These are phyloP conservation scores for Hetaerina titia DNA, from an alignment of 2,888 invertebrate species.

Conservation along the genomic window DNA sequence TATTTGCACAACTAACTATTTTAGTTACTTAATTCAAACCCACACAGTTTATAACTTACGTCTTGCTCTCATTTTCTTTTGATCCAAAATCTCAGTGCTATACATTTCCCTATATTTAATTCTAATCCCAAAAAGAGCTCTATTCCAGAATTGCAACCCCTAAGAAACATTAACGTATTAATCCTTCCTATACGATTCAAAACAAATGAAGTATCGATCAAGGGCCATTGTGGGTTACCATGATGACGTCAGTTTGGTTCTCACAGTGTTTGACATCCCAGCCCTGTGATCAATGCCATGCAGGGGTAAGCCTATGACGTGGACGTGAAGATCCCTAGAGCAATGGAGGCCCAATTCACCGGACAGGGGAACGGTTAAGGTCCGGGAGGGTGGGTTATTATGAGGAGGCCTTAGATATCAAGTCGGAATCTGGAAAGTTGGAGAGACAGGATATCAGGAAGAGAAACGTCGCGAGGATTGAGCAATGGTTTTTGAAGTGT, in stretches of 20 bases:
- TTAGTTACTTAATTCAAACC: no score
- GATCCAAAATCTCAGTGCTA: no score
- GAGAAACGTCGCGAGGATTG: background rate
- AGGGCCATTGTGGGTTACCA: background rate
- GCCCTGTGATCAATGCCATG: background rate
- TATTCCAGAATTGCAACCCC: no score
- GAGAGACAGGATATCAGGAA: background rate
- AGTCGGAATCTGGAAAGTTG: background rate
- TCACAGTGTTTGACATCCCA: background rate
- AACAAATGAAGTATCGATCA: no score
- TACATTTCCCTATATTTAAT: no score
- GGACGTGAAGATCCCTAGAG: background rate
- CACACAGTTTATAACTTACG: no score
- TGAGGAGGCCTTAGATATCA: background rate
- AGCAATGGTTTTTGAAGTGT: no score
- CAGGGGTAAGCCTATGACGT: background rate
- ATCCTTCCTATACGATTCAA: no score
- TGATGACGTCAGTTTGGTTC: background rate
- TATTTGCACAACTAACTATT: no score
- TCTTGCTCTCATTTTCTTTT: no score
- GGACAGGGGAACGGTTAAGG: background rate
- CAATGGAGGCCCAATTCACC: background rate
- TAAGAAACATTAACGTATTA: no score
- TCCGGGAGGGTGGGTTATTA: background rate
- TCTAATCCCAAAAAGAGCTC: no score